Evolutionary conservation across 2,797 vertebrate species (phyloP), one percentile per base, ranked within the genome.

Genomic region (Graptemys geographica): DNA sequence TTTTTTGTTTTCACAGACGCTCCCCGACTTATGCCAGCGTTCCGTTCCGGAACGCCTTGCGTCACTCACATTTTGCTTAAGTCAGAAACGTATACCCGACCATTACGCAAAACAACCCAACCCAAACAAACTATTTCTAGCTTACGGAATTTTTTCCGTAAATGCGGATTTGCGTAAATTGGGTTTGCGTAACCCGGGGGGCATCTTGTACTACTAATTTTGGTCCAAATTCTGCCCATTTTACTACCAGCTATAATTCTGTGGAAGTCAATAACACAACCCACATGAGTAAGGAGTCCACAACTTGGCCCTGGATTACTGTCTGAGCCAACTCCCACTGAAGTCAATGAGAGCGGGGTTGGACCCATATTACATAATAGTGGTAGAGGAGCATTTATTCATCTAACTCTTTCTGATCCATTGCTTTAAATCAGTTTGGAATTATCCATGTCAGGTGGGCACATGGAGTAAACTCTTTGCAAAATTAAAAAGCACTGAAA

Each of bases 251-350:
- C 89, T 65, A 92, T 91, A 95, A 96, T 8, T 49, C 8, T 47
- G 7, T 28, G 52, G 21, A 44, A 13, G 52, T 55, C 69, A 41
- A 56, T 27, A 79, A 15, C 33, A 83, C 52, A 47, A 80, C n/a
- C 69, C n/a, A 78, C 13, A 23, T 37, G 41, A 92, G 85, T 87
- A 85, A 96, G 94, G 87, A 95, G 92, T 87, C 92, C 91, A 56
- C 69, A 86, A 87, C 86, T 94, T 96, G 91, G 87, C 91, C 91
- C 95, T 92, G 94, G 89, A 11, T 90, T 86, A 91, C 84, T 89
- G 92, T 88, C 93, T 83, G 41, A 95, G 96, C 95, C 97, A 97
- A 91, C 86, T 95, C 92, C 90, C 86, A 91, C 88, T 90, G 79
- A 94, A 93, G 91, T 84, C 87, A 93, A 93, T 90, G 84, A 69